Evolutionary conservation across 2,797 vertebrate genomes (phyloP).

Genomic region (Chelmon rostratus): DNA sequence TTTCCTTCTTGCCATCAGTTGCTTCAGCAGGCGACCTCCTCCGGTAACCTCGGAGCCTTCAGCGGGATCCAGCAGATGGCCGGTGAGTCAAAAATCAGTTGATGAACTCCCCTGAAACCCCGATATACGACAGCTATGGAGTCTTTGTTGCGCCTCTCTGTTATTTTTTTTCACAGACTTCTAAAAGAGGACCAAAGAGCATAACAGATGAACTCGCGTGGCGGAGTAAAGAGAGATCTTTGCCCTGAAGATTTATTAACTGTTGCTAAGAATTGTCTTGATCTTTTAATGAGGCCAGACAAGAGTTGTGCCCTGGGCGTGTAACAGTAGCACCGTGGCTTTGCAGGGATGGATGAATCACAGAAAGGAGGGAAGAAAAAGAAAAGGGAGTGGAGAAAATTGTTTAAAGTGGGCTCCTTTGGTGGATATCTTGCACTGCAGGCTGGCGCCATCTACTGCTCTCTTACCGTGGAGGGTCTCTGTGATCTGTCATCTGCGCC

Average conservation of each 20-base stretch:
- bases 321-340: slow-evolving; percentile 62
- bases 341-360: slow-evolving; percentile 69
- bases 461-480: slow-evolving; percentile 12
- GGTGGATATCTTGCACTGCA: slow-evolving; percentile 47
- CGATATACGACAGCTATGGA: slow-evolving; percentile 10
- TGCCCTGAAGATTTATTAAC: slow-evolving; percentile 79
- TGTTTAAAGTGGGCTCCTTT: slow-evolving; percentile 24
- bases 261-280: slow-evolving; percentile 79
- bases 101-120: slow-evolving; percentile 22
- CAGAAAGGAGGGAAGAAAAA: slow-evolving; percentile 24
- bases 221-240: slow-evolving; percentile 63
- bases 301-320: slow-evolving; percentile 67
- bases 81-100: slow-evolving; percentile 89
- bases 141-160: slow-evolving; percentile 62
- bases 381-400: slow-evolving; percentile 27
- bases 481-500: slow-evolving; percentile 33
- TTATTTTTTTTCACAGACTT: slow-evolving; percentile 52
- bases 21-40: slow-evolving; percentile 96
- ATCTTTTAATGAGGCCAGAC: slow-evolving; percentile 82
- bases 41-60: slow-evolving; percentile 96
- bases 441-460: slow-evolving; percentile 78
- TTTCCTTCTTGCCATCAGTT: slow-evolving; percentile 85
- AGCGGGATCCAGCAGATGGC: slow-evolving; percentile 99
- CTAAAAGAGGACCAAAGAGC: slow-evolving; percentile 77
- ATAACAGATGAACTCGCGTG: slow-evolving; percentile 75